phyloP scores from a whole-genome alignment of 2,797 vertebrate genomes.

The Trichosurus vulpecula region DNA sequence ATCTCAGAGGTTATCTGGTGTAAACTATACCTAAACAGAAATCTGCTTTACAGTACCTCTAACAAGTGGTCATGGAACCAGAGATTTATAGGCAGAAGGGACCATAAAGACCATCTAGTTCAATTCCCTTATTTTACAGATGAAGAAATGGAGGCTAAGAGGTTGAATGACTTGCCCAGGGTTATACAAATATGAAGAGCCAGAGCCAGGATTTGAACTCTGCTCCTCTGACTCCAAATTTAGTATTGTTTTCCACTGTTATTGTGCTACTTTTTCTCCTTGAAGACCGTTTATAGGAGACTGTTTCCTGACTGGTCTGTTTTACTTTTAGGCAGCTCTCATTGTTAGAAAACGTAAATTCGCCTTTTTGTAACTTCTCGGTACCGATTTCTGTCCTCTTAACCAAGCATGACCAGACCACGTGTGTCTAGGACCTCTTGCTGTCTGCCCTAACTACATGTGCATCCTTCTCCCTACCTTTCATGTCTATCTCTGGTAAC shows the following conservation, averaged over 20 bases:
- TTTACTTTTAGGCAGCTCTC: background rate
- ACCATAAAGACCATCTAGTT: background rate
- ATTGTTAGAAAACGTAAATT: background rate
- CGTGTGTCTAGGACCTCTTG: background rate
- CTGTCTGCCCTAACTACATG: background rate
- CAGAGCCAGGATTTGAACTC: slow-evolving; percentile 1
- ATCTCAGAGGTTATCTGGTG: background rate
- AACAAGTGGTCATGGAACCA: background rate
- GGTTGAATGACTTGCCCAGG: slow-evolving; percentile 23
- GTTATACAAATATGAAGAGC: background rate
- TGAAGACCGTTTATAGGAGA: background rate
- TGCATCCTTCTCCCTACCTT: background rate
- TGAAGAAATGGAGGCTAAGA: background rate
- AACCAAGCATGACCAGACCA: background rate
- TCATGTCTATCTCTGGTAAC: background rate
- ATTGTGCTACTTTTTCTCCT: background rate
- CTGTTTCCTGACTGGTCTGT: background rate
- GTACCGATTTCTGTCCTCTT: background rate
- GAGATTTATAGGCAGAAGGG: background rate
- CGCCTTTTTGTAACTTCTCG: background rate
- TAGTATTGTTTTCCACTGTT: background rate
- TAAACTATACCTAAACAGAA: background rate
- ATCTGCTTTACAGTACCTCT: background rate
- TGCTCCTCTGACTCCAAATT: background rate
- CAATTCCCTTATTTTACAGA: background rate